Conservation (phyloP, 2,113 vertebrate genomes). For the Conger conger region DNA sequence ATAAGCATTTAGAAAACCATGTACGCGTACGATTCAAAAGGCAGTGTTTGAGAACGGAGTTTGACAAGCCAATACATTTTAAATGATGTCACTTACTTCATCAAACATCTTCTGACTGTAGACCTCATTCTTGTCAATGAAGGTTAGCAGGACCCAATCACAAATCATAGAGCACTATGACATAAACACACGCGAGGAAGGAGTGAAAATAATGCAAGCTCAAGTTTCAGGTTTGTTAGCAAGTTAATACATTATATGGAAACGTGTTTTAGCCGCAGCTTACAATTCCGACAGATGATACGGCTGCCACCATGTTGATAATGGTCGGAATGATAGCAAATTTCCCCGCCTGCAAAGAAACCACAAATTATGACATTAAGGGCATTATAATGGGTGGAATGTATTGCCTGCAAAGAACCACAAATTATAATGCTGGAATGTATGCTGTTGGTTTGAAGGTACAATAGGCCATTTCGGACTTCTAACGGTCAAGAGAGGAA, state of each 20-base stretch:
- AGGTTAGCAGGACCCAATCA: conserved; percentile 90
- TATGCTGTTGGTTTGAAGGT: too few relatives aligned
- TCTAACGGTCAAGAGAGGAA: too few relatives aligned
- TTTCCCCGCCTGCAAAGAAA: conserved; percentile 82
- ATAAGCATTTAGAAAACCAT: conserved; percentile 22
- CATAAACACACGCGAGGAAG: neutral
- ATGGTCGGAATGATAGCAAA: conserved; percentile 89
- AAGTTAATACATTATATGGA: neutral
- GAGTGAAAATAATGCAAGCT: neutral
- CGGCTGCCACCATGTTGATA: conserved; percentile 84
- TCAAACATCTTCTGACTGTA: conserved; percentile 88
- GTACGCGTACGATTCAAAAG: neutral
- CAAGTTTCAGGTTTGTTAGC: neutral
- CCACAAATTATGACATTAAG: neutral
- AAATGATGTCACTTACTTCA: conserved; percentile 66
- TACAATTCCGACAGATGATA: conserved; percentile 90
- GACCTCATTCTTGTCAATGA: conserved; percentile 85
- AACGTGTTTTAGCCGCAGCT: conserved; percentile 49
- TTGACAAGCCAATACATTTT: neutral
- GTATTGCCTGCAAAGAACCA: conserved; percentile 67
- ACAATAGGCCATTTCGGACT: too few relatives aligned
- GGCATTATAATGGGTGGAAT: too few relatives aligned
- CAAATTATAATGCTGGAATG: neutral
- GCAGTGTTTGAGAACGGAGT: neutral
- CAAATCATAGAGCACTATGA: conserved; percentile 89